These are phyloP conservation scores for Caenorhabditis sulstoni DNA, from an alignment of 2,888 invertebrate genomes.

Conservation along the genomic window DNA sequence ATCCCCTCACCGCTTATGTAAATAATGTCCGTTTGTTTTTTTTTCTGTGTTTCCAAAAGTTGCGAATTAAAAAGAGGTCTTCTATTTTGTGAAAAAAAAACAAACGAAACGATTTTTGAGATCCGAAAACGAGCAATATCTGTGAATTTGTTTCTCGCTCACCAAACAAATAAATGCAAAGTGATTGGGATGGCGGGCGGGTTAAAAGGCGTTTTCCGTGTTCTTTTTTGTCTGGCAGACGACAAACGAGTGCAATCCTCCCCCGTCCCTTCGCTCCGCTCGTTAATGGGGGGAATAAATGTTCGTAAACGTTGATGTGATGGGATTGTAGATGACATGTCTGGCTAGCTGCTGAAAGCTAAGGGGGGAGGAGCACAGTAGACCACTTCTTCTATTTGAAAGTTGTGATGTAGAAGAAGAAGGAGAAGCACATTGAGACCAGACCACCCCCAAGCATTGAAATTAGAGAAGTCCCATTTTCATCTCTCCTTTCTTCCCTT, in stretches of 20 bases:
- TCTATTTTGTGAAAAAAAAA: too few species aligned
- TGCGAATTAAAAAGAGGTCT: too few species aligned
- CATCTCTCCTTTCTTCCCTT: too few species aligned
- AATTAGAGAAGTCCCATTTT: background rate
- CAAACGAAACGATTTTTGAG: too few species aligned
- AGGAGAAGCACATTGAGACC: background rate
- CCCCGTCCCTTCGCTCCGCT: background rate
- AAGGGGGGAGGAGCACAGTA: too few species aligned
- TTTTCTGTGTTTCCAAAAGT: too few species aligned
- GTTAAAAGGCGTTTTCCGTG: too few species aligned
- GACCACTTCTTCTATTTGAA: background rate
- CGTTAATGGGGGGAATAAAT: conserved; percentile 18
- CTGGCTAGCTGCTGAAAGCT: too few species aligned
- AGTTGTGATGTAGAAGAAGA: background rate
- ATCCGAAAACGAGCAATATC: too few species aligned
- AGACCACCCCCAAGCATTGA: background rate
- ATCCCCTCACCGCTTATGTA: background rate
- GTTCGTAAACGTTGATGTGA: conserved; percentile 26
- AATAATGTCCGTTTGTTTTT: background rate
- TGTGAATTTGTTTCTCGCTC: too few species aligned
- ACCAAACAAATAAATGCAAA: background rate
- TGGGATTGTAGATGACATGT: conserved; percentile 29
- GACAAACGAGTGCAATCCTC: too few species aligned
- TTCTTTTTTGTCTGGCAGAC: too few species aligned
- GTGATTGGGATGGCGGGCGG: background rate